Evolutionary conservation across 2,113 vertebrate genomes (phyloP), one percentile per base, ranked within the genome.

Genomic region (Eleginops maclovinus): DNA sequence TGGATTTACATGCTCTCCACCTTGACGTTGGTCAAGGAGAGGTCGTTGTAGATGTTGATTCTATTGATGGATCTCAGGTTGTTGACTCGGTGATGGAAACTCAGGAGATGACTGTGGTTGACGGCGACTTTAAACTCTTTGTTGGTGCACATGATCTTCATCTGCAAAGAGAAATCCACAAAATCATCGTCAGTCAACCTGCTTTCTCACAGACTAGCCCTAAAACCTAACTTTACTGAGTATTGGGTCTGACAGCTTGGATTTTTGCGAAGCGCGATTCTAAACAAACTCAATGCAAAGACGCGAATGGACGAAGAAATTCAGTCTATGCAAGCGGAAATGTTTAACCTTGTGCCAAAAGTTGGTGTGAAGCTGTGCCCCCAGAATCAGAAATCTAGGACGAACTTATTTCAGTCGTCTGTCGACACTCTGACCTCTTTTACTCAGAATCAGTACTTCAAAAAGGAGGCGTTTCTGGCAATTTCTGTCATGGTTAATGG

Each of bases 101-200:
- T 11, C 59, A 90, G 10, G 53, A 89, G 11, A 68, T 87, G 86
- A 12, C 4, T 0, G 5, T 50, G 41, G 70, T 91, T 72, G 2
- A 89, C 65, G 0, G 82, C 83, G 13, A 93, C 86, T 31, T 46
- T 85, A 2, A 72, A 90, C 14, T 60, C 77, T 0, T 0, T 11
- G 58, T 26, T 67, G 53, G 77, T 81, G 80, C 88, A 90, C 63
- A 85, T 2, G 71, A 93, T 85, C 77, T 85, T 86, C 0, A 93
- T 67, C 91, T 93, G 83, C 26, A 87, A 78, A n/a, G 41, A 51
- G 9, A 81, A n/a, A 36, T 60, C 1, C 55, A 75, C 2, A 62
- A n/a, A 47, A 40, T 21, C 28, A 51, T 43, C 59, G 26, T 78
- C 16, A 58, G n/a, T 4, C 5, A 3, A 47, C 11, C 6, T 10